Evolutionary conservation across 2,888 invertebrate species (phyloP).

Genomic region (Pheosia tremula): DNA sequence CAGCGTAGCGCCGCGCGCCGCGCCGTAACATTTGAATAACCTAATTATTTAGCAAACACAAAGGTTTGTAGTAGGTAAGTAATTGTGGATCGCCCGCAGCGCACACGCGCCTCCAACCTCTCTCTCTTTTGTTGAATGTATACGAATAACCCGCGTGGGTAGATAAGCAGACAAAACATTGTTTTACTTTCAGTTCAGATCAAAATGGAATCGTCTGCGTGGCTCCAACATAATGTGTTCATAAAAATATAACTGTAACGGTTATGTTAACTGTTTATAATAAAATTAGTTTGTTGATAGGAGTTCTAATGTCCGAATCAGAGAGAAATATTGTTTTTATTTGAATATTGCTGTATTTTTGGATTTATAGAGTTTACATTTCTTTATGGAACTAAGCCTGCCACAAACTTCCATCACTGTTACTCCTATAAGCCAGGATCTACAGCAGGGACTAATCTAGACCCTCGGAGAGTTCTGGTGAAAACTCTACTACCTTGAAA

Average conservation of each 20-base stretch:
- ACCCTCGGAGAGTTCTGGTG: too few relatives aligned
- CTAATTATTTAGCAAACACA: constrained; percentile 2
- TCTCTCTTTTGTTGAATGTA: constrained; percentile 3
- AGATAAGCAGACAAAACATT: constrained; percentile 3
- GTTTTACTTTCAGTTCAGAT: constrained; percentile 4
- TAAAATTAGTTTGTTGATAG: neutral
- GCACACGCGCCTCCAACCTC: neutral
- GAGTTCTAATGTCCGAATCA: neutral
- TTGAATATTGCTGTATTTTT: neutral
- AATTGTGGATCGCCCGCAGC: constrained; percentile 1
- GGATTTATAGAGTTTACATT: too few relatives aligned
- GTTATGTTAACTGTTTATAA: neutral
- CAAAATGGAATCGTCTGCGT: neutral
- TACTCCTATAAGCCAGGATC: too few relatives aligned
- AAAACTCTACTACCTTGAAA: too few relatives aligned
- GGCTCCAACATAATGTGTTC: neutral
- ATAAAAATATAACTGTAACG: neutral
- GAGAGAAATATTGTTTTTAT: neutral
- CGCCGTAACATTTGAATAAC: constrained; percentile 1
- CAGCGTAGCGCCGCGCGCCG: too few relatives aligned
- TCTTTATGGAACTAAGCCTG: too few relatives aligned
- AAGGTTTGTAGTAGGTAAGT: neutral
- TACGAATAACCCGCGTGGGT: neutral
- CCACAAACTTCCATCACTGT: too few relatives aligned
- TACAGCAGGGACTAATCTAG: too few relatives aligned